Conservation (phyloP, 2,888 invertebrate species). For the Calliphora vomitoria region DNA sequence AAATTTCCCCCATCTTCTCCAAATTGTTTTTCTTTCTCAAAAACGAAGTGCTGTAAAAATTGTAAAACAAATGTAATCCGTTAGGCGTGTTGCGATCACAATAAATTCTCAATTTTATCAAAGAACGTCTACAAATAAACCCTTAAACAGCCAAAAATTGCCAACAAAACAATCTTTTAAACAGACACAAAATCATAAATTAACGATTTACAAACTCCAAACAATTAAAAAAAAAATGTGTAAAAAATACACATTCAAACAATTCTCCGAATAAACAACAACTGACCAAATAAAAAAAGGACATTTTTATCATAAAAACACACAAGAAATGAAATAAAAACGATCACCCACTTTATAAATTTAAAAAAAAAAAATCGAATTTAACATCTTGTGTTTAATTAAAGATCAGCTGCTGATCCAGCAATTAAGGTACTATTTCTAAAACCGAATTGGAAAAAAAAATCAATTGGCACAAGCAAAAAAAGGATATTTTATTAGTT, state of each 20-base stretch:
- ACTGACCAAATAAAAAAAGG: conserved; percentile 65
- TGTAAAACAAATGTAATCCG: conserved; percentile 71
- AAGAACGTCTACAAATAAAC: conserved; percentile 32
- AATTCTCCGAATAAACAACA: conserved; percentile 51
- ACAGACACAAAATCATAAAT: conserved; percentile 58
- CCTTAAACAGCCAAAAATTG: conserved; percentile 60
- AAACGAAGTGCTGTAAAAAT: conserved; percentile 50
- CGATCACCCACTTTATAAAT: conserved; percentile 49
- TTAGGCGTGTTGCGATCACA: conserved; percentile 67
- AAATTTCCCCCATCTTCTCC: background rate
- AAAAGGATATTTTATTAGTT: conserved; percentile 65
- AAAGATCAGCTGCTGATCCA: conserved; percentile 68
- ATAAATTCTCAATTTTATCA: conserved; percentile 38
- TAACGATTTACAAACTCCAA: conserved; percentile 60
- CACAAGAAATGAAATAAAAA: background rate
- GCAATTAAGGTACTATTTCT: conserved; percentile 63
- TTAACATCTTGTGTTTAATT: conserved; percentile 67
- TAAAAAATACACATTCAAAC: conserved; percentile 46
- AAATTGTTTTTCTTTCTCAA: conserved; percentile 18
- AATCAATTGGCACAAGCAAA: conserved; percentile 71
- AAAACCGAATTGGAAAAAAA: conserved; percentile 40
- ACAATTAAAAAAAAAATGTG: conserved; percentile 40
- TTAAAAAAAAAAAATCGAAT: conserved; percentile 31
- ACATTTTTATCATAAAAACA: conserved; percentile 43
- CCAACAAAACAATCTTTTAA: conserved; percentile 10